These are phyloP conservation scores for Lynx canadensis DNA, from an alignment of 2,113 vertebrate genomes.

Conservation along the genomic window DNA sequence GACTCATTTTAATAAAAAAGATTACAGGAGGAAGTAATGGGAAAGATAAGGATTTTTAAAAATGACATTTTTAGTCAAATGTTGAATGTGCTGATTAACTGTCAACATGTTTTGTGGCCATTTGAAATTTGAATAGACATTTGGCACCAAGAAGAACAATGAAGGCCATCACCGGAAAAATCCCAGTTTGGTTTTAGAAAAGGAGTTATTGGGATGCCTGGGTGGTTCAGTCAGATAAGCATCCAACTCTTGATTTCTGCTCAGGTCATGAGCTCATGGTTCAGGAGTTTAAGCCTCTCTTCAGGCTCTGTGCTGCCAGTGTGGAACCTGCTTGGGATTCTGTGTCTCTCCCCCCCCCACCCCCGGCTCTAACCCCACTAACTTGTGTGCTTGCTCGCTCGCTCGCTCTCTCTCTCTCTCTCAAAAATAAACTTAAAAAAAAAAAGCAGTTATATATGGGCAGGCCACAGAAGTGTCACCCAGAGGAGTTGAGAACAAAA, in stretches of 20 bases:
- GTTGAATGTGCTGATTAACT: background rate
- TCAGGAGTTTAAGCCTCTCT: too few relatives aligned
- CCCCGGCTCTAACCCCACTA: too few relatives aligned
- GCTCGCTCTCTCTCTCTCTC: too few relatives aligned
- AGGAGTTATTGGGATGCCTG: background rate
- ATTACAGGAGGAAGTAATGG: background rate
- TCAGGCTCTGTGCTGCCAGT: too few relatives aligned
- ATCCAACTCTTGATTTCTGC: too few relatives aligned
- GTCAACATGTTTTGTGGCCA: background rate
- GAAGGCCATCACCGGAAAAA: background rate
- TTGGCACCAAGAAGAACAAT: background rate
- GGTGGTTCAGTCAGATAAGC: too few relatives aligned
- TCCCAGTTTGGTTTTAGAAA: background rate
- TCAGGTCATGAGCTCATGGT: too few relatives aligned
- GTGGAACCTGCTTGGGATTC: too few relatives aligned
- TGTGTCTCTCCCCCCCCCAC: fast-evolving
- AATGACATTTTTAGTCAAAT: conserved; percentile 9
- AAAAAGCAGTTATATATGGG: background rate
- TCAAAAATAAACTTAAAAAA: background rate
- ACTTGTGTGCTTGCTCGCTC: too few relatives aligned
- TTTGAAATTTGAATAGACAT: conserved; percentile 9
- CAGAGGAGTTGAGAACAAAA: background rate
- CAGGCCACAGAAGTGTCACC: background rate
- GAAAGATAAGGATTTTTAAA: background rate
- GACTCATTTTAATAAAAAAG: conserved; percentile 22